phyloP scores from a whole-genome alignment of 2,113 vertebrate species.

The Forbesichthys papilliferus region DNA sequence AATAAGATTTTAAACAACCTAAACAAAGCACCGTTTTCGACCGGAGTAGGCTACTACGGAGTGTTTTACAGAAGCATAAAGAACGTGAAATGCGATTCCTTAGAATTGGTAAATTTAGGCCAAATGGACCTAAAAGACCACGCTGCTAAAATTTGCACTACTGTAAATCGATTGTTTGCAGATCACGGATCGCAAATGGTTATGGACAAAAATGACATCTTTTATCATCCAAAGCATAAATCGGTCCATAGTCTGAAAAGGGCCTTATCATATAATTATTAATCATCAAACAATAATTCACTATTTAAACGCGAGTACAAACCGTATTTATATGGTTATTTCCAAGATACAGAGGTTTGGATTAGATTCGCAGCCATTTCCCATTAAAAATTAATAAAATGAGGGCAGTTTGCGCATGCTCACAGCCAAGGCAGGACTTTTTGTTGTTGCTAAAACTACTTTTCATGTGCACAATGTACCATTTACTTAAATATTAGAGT shows the following conservation, averaged over 20 bases:
- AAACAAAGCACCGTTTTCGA: slow-evolving; percentile 10
- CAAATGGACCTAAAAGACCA: neutral
- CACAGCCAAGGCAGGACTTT: slow-evolving; percentile 19
- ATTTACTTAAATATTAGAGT: neutral
- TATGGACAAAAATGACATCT: slow-evolving; percentile 72
- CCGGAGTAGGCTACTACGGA: neutral
- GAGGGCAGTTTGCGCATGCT: slow-evolving; percentile 71
- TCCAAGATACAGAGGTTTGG: slow-evolving; percentile 66
- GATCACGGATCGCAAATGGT: slow-evolving; percentile 73
- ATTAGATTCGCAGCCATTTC: slow-evolving; percentile 80
- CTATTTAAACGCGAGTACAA: no score
- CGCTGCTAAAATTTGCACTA: slow-evolving; percentile 19
- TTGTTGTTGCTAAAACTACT: slow-evolving; percentile 21
- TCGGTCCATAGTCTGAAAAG: slow-evolving; percentile 56
- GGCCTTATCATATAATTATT: slow-evolving; percentile 24
- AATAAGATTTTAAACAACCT: neutral
- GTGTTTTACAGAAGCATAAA: neutral
- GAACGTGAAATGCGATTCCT: neutral
- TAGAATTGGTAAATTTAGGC: neutral
- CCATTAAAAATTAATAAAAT: slow-evolving; percentile 81
- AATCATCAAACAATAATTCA: neutral
- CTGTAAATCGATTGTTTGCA: slow-evolving; percentile 77
- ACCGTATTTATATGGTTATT: slow-evolving; percentile 27
- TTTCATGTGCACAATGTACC: neutral
- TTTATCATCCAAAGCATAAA: slow-evolving; percentile 72